Evolutionary conservation across 2,888 invertebrate genomes (phyloP).

Genomic region (Siphlonurus alternatus): DNA sequence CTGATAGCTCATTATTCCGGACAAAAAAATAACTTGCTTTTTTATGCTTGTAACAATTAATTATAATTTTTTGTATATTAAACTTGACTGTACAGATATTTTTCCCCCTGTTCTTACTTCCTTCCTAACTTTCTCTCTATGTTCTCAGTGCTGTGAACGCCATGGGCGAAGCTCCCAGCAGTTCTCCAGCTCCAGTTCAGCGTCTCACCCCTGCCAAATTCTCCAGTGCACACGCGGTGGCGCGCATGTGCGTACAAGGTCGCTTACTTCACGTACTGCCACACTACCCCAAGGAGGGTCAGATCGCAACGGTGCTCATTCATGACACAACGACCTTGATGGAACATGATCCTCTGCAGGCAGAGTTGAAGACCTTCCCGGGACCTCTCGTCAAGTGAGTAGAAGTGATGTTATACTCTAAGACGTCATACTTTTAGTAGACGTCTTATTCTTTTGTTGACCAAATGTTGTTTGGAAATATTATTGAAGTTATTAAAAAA

Average conservation of each 20-base stretch:
- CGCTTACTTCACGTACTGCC: constrained; percentile 60
- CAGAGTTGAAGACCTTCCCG: constrained; percentile 53
- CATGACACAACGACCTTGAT: constrained; percentile 41
- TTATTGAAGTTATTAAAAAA: constrained; percentile 5
- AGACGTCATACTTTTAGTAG: too few species aligned
- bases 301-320: constrained; percentile 60
- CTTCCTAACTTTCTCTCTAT: too few species aligned
- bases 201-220: constrained; percentile 71
- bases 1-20: too few species aligned
- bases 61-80: too few species aligned
- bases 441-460: too few species aligned
- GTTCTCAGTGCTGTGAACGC: neutral
- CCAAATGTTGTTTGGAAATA: neutral
- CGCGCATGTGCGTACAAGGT: constrained; percentile 30
- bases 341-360: constrained; percentile 39
- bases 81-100: too few species aligned
- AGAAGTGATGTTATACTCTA: neutral
- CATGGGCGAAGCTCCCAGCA: too few species aligned
- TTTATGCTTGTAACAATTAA: too few species aligned
- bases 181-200: constrained; percentile 41
- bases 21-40: too few species aligned
- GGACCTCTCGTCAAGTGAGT: constrained; percentile 58
- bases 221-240: constrained; percentile 50
- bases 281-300: constrained; percentile 61
- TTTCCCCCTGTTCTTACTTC: too few species aligned